Percentiles rank a stretch among this genome's conserved stretches.
These are phyloP conservation scores for Mactra quadrangularis DNA, from an alignment of 1,140 invertebrate species.

Conservation along the genomic window DNA sequence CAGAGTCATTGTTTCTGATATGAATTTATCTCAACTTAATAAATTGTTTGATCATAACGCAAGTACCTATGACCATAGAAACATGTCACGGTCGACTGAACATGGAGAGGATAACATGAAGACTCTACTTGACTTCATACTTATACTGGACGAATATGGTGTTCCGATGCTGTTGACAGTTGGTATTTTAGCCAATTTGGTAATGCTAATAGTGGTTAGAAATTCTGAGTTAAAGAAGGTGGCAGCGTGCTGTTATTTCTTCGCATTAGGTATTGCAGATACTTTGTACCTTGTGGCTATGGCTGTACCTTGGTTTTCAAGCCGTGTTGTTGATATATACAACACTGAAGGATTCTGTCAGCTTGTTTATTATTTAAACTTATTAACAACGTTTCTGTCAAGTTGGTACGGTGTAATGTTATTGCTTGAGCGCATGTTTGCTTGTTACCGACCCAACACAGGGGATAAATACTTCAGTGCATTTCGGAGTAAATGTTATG, in stretches of 20 bases:
- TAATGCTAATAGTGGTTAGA: conserved; percentile 43
- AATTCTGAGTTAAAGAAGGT: conserved; percentile 67
- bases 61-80: no score
- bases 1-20: no score
- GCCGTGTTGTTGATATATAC: conserved; percentile 63
- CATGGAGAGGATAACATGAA: no score
- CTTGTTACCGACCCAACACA: conserved; percentile 51
- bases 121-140: conserved; percentile 26
- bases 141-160: conserved; percentile 62
- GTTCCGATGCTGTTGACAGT: conserved; percentile 61
- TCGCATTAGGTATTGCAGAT: conserved; percentile 61
- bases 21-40: no score
- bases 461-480: conserved; percentile 58
- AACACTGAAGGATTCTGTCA: conserved; percentile 69
- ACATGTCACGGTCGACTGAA: no score
- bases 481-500: conserved; percentile 67
- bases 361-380: conserved; percentile 62
- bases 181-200: conserved; percentile 61
- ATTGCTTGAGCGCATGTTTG: conserved; percentile 52
- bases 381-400: conserved; percentile 65
- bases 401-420: conserved; percentile 65
- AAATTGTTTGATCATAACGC: no score
- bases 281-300: conserved; percentile 63
- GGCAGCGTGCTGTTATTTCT: conserved; percentile 64
- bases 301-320: conserved; percentile 66